Conservation (phyloP, 2,888 invertebrate genomes). For the Portevinia maculata region DNA sequence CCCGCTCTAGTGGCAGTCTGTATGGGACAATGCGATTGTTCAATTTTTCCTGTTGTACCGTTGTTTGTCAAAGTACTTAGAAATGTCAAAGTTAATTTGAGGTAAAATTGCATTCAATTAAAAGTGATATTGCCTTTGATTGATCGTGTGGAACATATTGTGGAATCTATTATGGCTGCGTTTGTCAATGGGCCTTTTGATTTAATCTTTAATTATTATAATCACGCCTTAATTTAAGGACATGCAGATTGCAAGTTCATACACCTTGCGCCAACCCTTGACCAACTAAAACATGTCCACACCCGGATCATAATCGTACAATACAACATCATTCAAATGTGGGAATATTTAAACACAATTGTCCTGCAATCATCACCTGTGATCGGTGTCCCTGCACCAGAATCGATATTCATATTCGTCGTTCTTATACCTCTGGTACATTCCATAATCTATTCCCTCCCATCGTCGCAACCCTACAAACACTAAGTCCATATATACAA, state of each 20-base stretch:
- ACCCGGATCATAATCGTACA: not conserved
- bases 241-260: no score
- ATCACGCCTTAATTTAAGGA: no score
- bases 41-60: not conserved
- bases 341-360: slow-evolving; percentile 49
- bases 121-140: no score
- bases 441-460: slow-evolving; percentile 65
- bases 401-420: slow-evolving; percentile 38
- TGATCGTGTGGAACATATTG: not conserved
- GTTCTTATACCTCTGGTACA: slow-evolving; percentile 27
- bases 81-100: not conserved
- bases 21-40: not conserved
- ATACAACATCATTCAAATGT: slow-evolving; percentile 40
- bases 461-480: slow-evolving; percentile 7
- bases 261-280: no score
- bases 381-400: slow-evolving; percentile 35
- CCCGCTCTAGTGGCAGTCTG: not conserved
- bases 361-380: slow-evolving; percentile 68
- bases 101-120: not conserved
- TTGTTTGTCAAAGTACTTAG: not conserved
- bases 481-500: not conserved
- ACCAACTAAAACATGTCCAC: no score
- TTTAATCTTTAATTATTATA: no score
- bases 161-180: not conserved
- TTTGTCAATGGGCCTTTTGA: not conserved